Evolutionary conservation across 1,140 invertebrate species (phyloP), one percentile per base, ranked within the genome.

Genomic region (Meloidogyne exigua): DNA sequence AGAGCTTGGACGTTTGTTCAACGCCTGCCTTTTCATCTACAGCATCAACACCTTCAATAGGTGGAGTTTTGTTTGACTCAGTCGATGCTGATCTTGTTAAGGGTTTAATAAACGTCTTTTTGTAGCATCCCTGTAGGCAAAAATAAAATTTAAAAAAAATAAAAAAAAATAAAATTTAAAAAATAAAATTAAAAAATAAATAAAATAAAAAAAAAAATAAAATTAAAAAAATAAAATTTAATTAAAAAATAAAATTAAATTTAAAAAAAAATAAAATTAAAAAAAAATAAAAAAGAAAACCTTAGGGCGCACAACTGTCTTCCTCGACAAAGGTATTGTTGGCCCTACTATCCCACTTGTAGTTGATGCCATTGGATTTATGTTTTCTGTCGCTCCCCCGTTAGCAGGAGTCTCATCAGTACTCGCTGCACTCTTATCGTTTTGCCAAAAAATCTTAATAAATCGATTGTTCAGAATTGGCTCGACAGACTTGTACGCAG

Each of bases 401-500:
- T 32, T 7, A 3, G 28, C 7, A 32, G 28, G 7, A 32, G 28
- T 69, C 12, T 49, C 49, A 18, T 75, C 74, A 15, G 32, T 26
- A 23, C 13, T 32, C 23, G 23, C 15, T 18, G 72, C 21, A 44
- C 39, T 68, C 13, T 49, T 44, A 69, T 68, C 66, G 75, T 42
- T 80, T 65, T 92, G 90, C 91, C 91, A 92, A 84, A 91, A 91
- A 0, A 92, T 88, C 82, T 91, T 91, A 74, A 92, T 91, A 80
- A 92, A 92, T 15, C 95, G 90, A 88, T 98, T 98, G 88, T 97
- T 97, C 13, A 98, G 91, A 2, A 98, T 94, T 21, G 95, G 95
- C 88, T 97, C 95, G 0, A 94, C 94, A 85, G 93, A 95, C 75
- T 93, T 91, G 89, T 95, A 96, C 0, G 95, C 95, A 5, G 92